These are phyloP conservation scores for Helicoverpa armigera DNA, from an alignment of 1,140 invertebrate genomes.

Conservation along the genomic window DNA sequence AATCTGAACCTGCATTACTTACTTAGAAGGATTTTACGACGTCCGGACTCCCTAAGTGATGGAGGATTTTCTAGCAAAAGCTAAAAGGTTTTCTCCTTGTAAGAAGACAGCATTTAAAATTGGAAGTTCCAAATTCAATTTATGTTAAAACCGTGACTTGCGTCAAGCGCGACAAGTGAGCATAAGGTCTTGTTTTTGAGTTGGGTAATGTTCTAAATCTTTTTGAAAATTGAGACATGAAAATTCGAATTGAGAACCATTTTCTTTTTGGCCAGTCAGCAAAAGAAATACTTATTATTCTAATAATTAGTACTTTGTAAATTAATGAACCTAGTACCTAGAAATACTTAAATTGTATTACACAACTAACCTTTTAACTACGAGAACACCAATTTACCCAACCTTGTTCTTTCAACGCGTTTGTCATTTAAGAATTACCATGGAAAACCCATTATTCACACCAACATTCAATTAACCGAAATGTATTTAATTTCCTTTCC, in stretches of 20 bases:
- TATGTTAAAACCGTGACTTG: neutral
- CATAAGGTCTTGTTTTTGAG: too few relatives aligned
- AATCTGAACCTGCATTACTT: neutral
- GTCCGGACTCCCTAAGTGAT: neutral
- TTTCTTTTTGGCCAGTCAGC: too few relatives aligned
- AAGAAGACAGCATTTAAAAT: neutral
- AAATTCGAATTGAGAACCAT: too few relatives aligned
- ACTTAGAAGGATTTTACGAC: neutral
- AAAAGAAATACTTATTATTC: too few relatives aligned
- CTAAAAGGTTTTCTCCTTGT: neutral
- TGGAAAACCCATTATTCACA: constrained; percentile 25
- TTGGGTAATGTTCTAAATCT: too few relatives aligned
- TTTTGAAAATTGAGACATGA: too few relatives aligned
- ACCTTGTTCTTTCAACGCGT: too few relatives aligned
- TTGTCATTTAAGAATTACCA: neutral
- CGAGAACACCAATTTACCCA: too few relatives aligned
- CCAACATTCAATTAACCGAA: constrained; percentile 16
- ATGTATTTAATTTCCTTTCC: constrained; percentile 42
- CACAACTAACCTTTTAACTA: too few relatives aligned
- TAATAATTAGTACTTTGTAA: too few relatives aligned
- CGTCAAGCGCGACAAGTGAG: neutral
- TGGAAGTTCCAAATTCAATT: neutral
- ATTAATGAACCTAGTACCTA: too few relatives aligned
- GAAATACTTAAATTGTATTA: too few relatives aligned
- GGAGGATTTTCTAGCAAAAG: neutral